phyloP scores from a whole-genome alignment of 2,888 invertebrate species.

The Acrobasis repandana region DNA sequence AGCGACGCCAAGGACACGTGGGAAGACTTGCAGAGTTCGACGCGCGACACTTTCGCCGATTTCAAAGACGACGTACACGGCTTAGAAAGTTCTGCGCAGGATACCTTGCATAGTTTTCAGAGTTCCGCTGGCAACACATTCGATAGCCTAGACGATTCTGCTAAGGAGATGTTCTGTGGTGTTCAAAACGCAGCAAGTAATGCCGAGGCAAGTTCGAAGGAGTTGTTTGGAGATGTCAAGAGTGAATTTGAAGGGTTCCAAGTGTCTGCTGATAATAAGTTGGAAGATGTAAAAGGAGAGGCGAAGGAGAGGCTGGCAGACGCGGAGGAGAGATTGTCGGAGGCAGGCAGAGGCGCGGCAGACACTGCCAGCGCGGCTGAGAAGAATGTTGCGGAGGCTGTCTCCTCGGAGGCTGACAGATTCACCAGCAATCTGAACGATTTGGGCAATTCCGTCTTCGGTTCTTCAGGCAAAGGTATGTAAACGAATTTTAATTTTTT shows the following conservation, averaged over 20 bases:
- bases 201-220: constrained; percentile 55
- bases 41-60: constrained; percentile 71
- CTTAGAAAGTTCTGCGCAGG: constrained; percentile 69
- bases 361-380: constrained; percentile 47
- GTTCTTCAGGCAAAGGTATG: constrained; percentile 75
- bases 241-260: constrained; percentile 74
- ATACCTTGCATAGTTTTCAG: constrained; percentile 74
- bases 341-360: constrained; percentile 45
- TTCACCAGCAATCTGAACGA: constrained; percentile 73
- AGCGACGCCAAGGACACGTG: constrained; percentile 64
- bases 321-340: constrained; percentile 54
- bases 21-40: constrained; percentile 72
- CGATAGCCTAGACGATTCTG: constrained; percentile 73
- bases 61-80: constrained; percentile 68
- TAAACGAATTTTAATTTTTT: neutral
- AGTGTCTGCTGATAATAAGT: constrained; percentile 71
- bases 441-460: constrained; percentile 74
- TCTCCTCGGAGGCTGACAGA: constrained; percentile 64
- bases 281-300: constrained; percentile 65
- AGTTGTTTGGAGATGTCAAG: constrained; percentile 63
- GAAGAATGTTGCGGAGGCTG: constrained; percentile 48
- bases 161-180: constrained; percentile 58
- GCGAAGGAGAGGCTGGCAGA: constrained; percentile 54
- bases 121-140: constrained; percentile 78
- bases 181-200: constrained; percentile 48